These are phyloP conservation scores for Beris chalybata DNA, from an alignment of 2,888 invertebrate species.

Conservation along the genomic window DNA sequence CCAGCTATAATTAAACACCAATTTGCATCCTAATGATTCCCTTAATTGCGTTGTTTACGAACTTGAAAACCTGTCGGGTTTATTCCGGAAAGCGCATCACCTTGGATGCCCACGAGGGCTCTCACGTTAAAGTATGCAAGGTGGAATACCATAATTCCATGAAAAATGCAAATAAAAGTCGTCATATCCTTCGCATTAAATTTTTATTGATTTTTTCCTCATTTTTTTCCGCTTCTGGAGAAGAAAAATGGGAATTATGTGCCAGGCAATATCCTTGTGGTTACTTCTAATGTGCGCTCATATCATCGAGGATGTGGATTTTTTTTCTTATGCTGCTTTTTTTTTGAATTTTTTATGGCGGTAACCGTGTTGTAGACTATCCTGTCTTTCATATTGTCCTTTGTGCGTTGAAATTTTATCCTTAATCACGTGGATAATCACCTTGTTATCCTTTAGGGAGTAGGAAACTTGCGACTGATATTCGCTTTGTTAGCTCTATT, in stretches of 20 bases:
- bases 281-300: constrained; percentile 5
- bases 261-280: constrained; percentile 21
- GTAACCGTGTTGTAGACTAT: too few species aligned
- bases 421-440: too few species aligned
- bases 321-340: too few species aligned
- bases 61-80: constrained; percentile 9
- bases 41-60: constrained; percentile 30
- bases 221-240: not conserved
- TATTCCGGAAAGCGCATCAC: not conserved
- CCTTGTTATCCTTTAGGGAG: too few species aligned
- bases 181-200: constrained; percentile 36
- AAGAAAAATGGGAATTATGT: constrained; percentile 23
- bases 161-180: constrained; percentile 38
- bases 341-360: too few species aligned
- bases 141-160: constrained; percentile 30
- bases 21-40: constrained; percentile 26
- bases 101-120: not conserved
- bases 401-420: too few species aligned
- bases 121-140: constrained; percentile 2
- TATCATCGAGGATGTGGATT: too few species aligned
- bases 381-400: too few species aligned
- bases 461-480: too few species aligned
- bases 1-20: constrained; percentile 26
- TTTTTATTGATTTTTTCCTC: constrained; percentile 36
- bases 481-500: too few species aligned